Evolutionary conservation across 2,888 invertebrate genomes (phyloP), one percentile per base, ranked within the genome.

Genomic region (Latheticus oryzae): DNA sequence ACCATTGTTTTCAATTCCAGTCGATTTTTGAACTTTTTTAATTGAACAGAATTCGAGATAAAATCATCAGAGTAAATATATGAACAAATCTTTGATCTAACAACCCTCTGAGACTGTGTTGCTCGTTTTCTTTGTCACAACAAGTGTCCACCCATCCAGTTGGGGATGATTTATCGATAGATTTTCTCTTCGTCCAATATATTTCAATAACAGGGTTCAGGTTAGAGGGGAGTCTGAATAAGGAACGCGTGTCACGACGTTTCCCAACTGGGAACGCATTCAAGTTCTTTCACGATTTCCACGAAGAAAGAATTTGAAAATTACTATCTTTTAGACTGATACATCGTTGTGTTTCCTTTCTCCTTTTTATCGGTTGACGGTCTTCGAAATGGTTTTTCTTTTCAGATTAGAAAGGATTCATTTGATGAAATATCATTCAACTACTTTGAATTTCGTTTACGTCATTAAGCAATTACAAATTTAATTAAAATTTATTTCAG

Each of bases 81-180:
- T 45, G 9, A 33, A 17, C n/a, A n/a, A n/a, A n/a, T 16, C 8
- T 13, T 3, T 7, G 26, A 26, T 11, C 24, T n/a, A 3, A 43
- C 35, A 24, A 17, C 51, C 51, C 35, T 35, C 35, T 24, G 2
- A 35, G 32, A 55, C 50, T 9, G 51, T 56, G 47, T 52, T 47
- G 54, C 48, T 53, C 53, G 59, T 61, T 50, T 48, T 58, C 60
- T 53, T 51, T 62, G 61, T 66, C 64, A 57, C 61, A 61, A 58
- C 61, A 64, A 63, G 59, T 61, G 66, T 66, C 66, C 66, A 66
- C 64, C 66, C 66, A 64, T 64, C 61, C 55, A 60, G 58, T 66
- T 60, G 35, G 33, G 60, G 53, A 66, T 66, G 65, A 66, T 66
- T 65, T 66, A 66, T 66, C 62, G 64, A 64, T 62, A 54, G 64